These are phyloP conservation scores for Drosophila paracracens DNA, from an alignment of 2,888 invertebrate species.

Conservation along the genomic window DNA sequence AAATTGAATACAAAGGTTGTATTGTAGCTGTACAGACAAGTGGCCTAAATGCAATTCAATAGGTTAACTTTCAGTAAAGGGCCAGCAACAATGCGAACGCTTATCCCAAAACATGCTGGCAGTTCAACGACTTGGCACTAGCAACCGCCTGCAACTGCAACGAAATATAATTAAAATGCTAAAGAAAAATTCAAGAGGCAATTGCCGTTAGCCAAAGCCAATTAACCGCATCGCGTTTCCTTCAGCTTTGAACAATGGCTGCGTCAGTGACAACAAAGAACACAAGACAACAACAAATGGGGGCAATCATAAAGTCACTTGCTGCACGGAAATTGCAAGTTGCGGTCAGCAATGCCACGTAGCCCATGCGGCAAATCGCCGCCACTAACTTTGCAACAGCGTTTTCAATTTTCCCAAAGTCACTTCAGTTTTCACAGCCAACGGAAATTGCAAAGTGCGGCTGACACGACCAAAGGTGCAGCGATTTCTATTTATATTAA, in stretches of 20 bases:
- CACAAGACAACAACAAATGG: slow-evolving; percentile 9
- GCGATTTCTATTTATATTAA: slow-evolving; percentile 31
- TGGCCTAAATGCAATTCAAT: slow-evolving; percentile 73
- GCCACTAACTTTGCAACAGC: slow-evolving; percentile 27
- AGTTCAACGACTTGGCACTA: slow-evolving; percentile 61
- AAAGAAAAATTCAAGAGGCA: slow-evolving; percentile 48
- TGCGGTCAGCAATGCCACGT: slow-evolving; percentile 65
- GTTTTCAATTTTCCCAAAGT: slow-evolving; percentile 14
- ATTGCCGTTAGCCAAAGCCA: slow-evolving; percentile 58
- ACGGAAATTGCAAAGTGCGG: slow-evolving; percentile 74
- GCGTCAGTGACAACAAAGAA: slow-evolving; percentile 5
- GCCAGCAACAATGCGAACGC: slow-evolving; percentile 52
- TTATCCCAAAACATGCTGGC: slow-evolving; percentile 28
- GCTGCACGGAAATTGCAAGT: slow-evolving; percentile 74
- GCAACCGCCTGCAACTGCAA: slow-evolving; percentile 8
- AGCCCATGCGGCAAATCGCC: slow-evolving; percentile 21
- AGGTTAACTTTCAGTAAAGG: slow-evolving; percentile 49
- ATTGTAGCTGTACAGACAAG: slow-evolving; percentile 50
- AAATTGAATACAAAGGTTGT: slow-evolving; percentile 39
- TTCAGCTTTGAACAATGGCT: slow-evolving; percentile 35
- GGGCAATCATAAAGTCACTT: slow-evolving; percentile 72
- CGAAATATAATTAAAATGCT: slow-evolving; percentile 68
- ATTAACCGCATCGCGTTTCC: slow-evolving; percentile 57
- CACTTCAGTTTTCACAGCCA: slow-evolving; percentile 19
- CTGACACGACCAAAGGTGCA: slow-evolving; percentile 14